Conservation (phyloP, 2,113 vertebrate genomes). For the Nibea coibor region DNA sequence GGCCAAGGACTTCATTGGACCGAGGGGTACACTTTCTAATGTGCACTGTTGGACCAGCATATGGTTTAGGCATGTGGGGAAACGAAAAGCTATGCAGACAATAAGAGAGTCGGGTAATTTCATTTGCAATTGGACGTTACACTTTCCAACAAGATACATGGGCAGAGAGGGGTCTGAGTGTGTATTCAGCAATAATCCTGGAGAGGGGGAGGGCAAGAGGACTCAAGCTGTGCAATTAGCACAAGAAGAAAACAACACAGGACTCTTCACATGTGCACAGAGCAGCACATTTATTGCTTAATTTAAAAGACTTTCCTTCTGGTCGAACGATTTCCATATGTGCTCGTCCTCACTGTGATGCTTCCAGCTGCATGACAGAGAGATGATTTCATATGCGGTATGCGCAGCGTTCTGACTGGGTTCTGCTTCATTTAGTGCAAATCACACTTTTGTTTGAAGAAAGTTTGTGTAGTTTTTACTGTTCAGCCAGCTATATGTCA, state of each 20-base stretch:
- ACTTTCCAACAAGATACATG: conserved; percentile 62
- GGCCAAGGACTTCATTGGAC: conserved; percentile 66
- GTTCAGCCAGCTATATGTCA: conserved; percentile 25
- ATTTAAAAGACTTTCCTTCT: conserved; percentile 65
- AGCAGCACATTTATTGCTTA: conserved; percentile 66
- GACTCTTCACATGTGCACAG: conserved; percentile 66
- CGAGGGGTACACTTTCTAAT: conserved; percentile 56
- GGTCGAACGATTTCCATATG: conserved; percentile 46
- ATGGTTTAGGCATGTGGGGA: conserved; percentile 73
- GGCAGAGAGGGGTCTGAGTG: conserved; percentile 59
- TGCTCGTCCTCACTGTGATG: conserved; percentile 55
- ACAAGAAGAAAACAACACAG: conserved; percentile 61
- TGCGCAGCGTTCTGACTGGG: conserved; percentile 31
- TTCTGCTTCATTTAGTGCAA: conserved; percentile 44
- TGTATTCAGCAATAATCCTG: conserved; percentile 69
- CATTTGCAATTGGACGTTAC: conserved; percentile 73
- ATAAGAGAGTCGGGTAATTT: conserved; percentile 71
- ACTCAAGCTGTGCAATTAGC: conserved; percentile 77
- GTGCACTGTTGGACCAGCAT: conserved; percentile 62
- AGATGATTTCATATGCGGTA: conserved; percentile 38
- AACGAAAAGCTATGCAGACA: conserved; percentile 62
- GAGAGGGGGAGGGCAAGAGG: conserved; percentile 55
- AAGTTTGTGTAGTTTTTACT: conserved; percentile 16
- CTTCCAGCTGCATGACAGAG: conserved; percentile 45
- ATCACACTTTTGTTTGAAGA: conserved; percentile 24